Evolutionary conservation across 2,797 vertebrate species (phyloP).

Genomic region (Sciurus vulgaris): DNA sequence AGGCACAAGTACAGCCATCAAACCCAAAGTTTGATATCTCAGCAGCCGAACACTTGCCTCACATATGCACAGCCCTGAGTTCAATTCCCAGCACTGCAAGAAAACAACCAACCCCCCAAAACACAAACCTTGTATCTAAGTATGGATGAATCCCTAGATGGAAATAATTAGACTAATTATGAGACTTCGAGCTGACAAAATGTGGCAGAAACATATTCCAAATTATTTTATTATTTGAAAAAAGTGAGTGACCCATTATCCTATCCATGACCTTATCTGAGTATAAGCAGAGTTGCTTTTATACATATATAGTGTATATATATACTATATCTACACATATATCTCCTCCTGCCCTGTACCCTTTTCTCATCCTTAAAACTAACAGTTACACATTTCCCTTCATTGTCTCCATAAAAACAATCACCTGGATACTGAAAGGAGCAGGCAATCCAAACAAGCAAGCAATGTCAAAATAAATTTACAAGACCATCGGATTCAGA

Average conservation of each 20-base stretch:
- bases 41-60: background rate
- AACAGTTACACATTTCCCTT: background rate
- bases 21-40: background rate
- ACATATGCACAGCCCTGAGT: too few species aligned
- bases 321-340: background rate
- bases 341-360: background rate
- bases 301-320: background rate
- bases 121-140: background rate
- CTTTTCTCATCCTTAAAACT: background rate
- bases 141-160: background rate
- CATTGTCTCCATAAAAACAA: background rate
- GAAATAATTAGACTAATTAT: background rate
- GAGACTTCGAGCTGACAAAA: background rate
- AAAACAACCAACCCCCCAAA: background rate
- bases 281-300: slow-evolving; percentile 15
- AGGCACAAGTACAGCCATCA: background rate
- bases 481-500: background rate
- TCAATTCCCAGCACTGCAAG: background rate
- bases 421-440: background rate
- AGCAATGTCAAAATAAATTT: background rate
- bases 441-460: background rate
- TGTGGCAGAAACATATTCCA: background rate
- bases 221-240: slow-evolving; percentile 28
- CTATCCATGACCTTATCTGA: background rate
- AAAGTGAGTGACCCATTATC: background rate